Percentiles rank a stretch among this genome's conserved stretches.
Conservation (phyloP, 2,888 invertebrate species). For the Panopea generosa region DNA sequence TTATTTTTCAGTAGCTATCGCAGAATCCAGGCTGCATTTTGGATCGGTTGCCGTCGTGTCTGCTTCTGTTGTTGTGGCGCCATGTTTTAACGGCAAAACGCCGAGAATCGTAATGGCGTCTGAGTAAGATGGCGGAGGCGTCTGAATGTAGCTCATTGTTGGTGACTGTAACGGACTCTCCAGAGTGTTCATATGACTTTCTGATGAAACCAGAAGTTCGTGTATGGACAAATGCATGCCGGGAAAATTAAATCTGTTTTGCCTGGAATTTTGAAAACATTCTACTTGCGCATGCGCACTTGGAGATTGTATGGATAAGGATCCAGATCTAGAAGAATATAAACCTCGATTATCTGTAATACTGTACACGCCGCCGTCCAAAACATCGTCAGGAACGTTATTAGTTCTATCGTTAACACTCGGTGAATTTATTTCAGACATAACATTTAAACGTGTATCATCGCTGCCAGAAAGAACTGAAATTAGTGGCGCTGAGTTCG, state of each 20-base stretch:
- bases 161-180: slow-evolving; percentile 20
- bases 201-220: slow-evolving; percentile 38
- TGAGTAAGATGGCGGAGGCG: slow-evolving; percentile 52
- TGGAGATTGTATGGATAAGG: too few relatives aligned
- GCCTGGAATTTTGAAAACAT: too few relatives aligned
- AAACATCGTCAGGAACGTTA: not conserved
- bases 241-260: slow-evolving; percentile 25
- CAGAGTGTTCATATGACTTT: slow-evolving; percentile 1
- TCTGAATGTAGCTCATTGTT: slow-evolving; percentile 40
- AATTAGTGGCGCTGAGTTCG: not conserved
- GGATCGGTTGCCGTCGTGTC: too few relatives aligned
- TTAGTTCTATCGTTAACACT: not conserved
- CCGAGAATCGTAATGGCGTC: slow-evolving; percentile 49
- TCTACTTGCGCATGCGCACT: too few relatives aligned
- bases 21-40: too few relatives aligned
- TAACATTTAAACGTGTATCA: not conserved
- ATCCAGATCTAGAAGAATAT: not conserved
- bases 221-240: slow-evolving; percentile 58
- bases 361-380: not conserved
- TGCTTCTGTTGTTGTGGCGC: too few relatives aligned
- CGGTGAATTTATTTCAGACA: not conserved
- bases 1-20: too few relatives aligned
- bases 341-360: too few relatives aligned
- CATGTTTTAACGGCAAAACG: too few relatives aligned
- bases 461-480: too few relatives aligned